Evolutionary conservation across 2,888 invertebrate genomes (phyloP).

Genomic region (Anoncus sp.): DNA sequence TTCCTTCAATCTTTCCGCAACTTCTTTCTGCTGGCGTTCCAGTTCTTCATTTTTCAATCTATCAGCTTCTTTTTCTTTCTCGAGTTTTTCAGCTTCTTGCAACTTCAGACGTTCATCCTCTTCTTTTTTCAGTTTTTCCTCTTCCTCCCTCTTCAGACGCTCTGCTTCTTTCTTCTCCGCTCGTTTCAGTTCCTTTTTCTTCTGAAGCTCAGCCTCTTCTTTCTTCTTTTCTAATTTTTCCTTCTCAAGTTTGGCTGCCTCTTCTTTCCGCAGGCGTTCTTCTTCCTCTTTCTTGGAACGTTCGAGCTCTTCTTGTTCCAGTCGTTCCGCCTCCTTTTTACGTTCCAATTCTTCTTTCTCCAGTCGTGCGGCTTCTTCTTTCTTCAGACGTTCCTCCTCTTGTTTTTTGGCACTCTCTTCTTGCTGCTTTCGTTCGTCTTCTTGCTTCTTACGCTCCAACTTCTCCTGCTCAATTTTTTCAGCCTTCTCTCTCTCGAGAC

Average conservation of each 20-base stretch:
- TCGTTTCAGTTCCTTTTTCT: slow-evolving; percentile 71
- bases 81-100: slow-evolving; percentile 41
- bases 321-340: slow-evolving; percentile 37
- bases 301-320: slow-evolving; percentile 66
- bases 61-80: slow-evolving; percentile 22
- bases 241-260: slow-evolving; percentile 67
- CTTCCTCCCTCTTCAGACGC: slow-evolving; percentile 60
- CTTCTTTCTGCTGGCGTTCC: slow-evolving; percentile 45
- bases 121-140: slow-evolving; percentile 68
- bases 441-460: slow-evolving; percentile 48
- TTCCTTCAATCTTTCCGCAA: slow-evolving; percentile 35
- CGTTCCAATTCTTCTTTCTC: slow-evolving; percentile 66
- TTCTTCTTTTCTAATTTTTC: slow-evolving; percentile 70
- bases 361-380: slow-evolving; percentile 78
- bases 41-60: slow-evolving; percentile 23
- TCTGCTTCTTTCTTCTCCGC: slow-evolving; percentile 72
- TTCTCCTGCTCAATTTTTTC: slow-evolving; percentile 74
- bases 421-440: slow-evolving; percentile 47
- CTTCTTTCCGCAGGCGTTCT: slow-evolving; percentile 67
- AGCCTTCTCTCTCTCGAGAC: slow-evolving; percentile 75
- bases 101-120: slow-evolving; percentile 17
- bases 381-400: slow-evolving; percentile 60
- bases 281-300: slow-evolving; percentile 75
- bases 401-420: slow-evolving; percentile 56
- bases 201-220: slow-evolving; percentile 79